phyloP scores from a whole-genome alignment of 2,113 vertebrate genomes.

The Mandrillus leucophaeus region DNA sequence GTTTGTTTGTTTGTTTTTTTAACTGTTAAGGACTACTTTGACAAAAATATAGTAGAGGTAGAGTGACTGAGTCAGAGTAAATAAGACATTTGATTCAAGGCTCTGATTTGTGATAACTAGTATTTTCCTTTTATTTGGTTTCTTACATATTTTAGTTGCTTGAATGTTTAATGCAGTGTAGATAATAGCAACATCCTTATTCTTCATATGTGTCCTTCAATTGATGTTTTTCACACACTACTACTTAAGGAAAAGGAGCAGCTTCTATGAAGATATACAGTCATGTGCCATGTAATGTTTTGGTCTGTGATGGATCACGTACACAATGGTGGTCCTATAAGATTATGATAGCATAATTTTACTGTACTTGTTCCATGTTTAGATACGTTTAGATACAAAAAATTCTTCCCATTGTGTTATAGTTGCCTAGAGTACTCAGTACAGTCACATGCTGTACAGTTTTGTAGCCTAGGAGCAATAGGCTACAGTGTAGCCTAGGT shows the following conservation, averaged over 20 bases:
- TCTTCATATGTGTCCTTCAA: neutral
- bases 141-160: neutral
- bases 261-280: neutral
- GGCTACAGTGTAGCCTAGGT: neutral
- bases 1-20: too few relatives aligned
- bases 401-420: neutral
- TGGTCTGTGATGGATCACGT: neutral
- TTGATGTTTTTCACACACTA: neutral
- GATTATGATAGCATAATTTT: neutral
- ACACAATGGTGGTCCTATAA: neutral
- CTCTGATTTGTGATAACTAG: neutral
- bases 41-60: neutral
- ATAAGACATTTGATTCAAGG: neutral
- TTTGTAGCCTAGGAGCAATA: neutral
- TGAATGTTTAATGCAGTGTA: neutral
- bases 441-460: neutral
- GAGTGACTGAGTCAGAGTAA: neutral
- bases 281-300: neutral
- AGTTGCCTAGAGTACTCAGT: neutral
- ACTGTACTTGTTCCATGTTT: neutral
- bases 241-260: neutral
- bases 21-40: neutral
- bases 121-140: constrained; percentile 15
- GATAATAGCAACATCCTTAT: neutral
- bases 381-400: neutral